Conservation (phyloP, 2,888 invertebrate genomes). For the Venustoraphidia nigricollis region DNA sequence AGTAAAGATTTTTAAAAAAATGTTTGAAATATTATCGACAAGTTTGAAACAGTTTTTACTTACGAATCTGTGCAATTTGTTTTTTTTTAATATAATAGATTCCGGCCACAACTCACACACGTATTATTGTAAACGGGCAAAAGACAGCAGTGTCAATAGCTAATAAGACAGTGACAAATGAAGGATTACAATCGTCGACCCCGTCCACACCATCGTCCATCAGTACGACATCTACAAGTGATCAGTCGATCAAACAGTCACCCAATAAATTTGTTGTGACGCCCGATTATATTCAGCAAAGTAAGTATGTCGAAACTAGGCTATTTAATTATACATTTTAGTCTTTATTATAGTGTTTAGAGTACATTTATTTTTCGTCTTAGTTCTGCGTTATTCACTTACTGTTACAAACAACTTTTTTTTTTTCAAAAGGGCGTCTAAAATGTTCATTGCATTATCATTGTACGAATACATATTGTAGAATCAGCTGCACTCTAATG, state of each 20-base stretch:
- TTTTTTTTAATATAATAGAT: no score
- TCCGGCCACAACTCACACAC: conserved; percentile 5
- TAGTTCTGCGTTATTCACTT: no score
- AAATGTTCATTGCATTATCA: no score
- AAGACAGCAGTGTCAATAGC: conserved; percentile 4
- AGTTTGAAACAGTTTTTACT: no score
- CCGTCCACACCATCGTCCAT: conserved; percentile 10
- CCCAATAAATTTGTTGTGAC: conserved; percentile 68
- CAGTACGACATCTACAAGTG: conserved; percentile 19
- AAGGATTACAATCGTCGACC: conserved; percentile 6
- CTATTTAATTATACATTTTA: no score
- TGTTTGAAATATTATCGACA: no score
- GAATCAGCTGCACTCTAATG: no score
- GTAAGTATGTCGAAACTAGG: conserved; percentile 38
- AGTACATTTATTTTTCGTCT: no score
- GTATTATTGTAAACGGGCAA: conserved; percentile 10
- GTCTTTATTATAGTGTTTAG: no score
- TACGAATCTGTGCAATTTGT: no score
- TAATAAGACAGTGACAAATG: background rate
- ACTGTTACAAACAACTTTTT: background rate
- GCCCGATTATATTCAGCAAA: conserved; percentile 87
- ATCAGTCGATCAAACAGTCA: conserved; percentile 23
- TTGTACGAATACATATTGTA: no score
- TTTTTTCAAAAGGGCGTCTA: background rate
- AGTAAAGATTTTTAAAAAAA: no score